Base-by-base conservation (phyloP, 1,140 invertebrate genomes). In the Drosophila ironensis region DNA sequence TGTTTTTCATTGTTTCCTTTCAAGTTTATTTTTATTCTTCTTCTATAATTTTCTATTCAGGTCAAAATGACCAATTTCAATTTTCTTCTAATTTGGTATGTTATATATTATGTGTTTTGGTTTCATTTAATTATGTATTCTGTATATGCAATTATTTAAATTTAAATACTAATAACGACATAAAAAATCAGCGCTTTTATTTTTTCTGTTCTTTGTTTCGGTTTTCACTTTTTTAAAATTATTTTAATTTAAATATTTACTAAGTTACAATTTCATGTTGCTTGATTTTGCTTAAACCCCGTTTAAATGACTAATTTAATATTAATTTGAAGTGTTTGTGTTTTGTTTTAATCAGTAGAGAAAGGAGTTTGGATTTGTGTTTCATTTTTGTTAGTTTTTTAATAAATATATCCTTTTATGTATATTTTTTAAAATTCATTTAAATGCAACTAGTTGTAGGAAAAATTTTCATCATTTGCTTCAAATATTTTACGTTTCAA, bases 101-200 rank as follows among this genome's bases (percentile, higher is more conserved):
- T 61, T 46, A 72, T 75, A 56, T 53, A 52, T 42, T 64, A 72
- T 50, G 44, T 82, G n/a, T 48, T 56, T 61, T 30, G 19, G 24
- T 45, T 40, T 64, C 45, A 51, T 44, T 72, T 72, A 71, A 74
- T 64, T 68, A 60, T 78, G 53, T 76, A 51, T 70, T 73, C 56
- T 59, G 64, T 73, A 78, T 75, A 44, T 84, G 75, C 77, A 84
- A 78, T 82, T 87, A 73, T 87, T 87, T 87, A 77, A 82, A 87
- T 84, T 87, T 87, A 82, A 87, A 77, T 87, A 81, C 82, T 87
- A 87, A 82, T 87, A 87, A 87, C 82, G 82, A 87, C 82, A 87
- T 87, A 87, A 87, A 87, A 87, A 87, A 87, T 87, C 81, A 87
- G 82, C 82, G 82, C 82, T 75, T 87, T 67, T 73, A 30, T 42